Base-by-base conservation (phyloP, 2,888 invertebrate species). In the Drosophila mayaguana region DNA sequence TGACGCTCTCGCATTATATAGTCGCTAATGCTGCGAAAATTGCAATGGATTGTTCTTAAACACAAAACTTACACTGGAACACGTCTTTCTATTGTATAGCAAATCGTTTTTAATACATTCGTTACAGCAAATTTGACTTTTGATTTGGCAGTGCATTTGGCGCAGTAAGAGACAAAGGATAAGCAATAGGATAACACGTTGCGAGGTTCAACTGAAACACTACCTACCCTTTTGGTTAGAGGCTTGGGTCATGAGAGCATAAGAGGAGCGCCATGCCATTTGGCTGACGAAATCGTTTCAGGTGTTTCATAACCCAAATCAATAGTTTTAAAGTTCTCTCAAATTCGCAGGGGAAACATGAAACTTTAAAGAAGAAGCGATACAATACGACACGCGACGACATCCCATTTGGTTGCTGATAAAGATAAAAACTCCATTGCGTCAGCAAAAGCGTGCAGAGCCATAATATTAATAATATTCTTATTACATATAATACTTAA, bases 281-380 rank as follows among this genome's bases (percentile, higher is more conserved):
- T 40, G 40, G 72, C 66, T 83, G 83, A 83, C 25, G 83, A 78
- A 83, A 83, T 81, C 14, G n/a, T 14, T 42, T 38, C 22, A 11
- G 6, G 48, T 11, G 66, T 69, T 72, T 78, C 83, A 78, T 80
- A 68, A 80, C 62, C 67, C 36, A 45, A 48, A 40, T 54, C 22
- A 67, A 51, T 45, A 20, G 18, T 60, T 63, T 66, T 60, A 48
- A 71, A 72, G 46, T 53, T 62, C 55, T 18, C n/a, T 14, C 53
- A 51, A 9, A 11, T 3, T 32, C 42, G 45, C 36, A 25, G 3
- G 22, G 59, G 67, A 54, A 75, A 81, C 45, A 25, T 22, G 63
- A 81, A 76, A 76, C 73, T 81, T 71, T 60, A 63, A 81, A 72
- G 56, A 70, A 45, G 51, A 78, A 69, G 51, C 22, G n/a, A 14